phyloP scores from a whole-genome alignment of 2,113 vertebrate genomes.

The Polypterus bichir region DNA sequence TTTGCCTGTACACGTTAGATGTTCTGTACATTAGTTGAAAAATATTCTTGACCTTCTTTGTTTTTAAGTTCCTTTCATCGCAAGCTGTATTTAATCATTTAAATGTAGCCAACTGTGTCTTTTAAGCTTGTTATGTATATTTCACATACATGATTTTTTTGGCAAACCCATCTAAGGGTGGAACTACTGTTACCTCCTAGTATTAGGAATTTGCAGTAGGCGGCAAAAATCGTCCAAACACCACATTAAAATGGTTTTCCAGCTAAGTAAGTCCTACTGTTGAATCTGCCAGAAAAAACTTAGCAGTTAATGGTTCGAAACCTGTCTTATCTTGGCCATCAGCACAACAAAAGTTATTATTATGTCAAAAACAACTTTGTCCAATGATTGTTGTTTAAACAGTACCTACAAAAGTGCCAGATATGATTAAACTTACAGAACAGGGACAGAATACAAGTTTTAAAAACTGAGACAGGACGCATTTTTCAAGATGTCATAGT shows the following conservation, averaged over 20 bases:
- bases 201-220: slow-evolving; percentile 14
- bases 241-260: slow-evolving; percentile 5
- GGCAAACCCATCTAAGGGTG: slow-evolving; percentile 2
- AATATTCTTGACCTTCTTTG: no score
- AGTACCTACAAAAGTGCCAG: slow-evolving; percentile 46
- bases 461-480: no score
- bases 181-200: slow-evolving; percentile 8
- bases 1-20: no score
- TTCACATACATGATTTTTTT: neutral
- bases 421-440: slow-evolving; percentile 21
- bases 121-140: neutral
- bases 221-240: slow-evolving; percentile 7
- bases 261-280: slow-evolving; percentile 14
- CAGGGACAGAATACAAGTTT: no score
- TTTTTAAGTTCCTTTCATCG: no score
- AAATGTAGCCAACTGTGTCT: no score
- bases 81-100: no score
- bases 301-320: slow-evolving; percentile 41
- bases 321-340: slow-evolving; percentile 46
- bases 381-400: slow-evolving; percentile 49
- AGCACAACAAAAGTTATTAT: slow-evolving; percentile 48
- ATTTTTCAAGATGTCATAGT: no score
- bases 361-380: slow-evolving; percentile 46
- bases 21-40: no score
- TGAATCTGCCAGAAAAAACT: slow-evolving; percentile 40